Percentiles rank a stretch among this genome's conserved stretches.
Conservation (phyloP, 2,113 vertebrate genomes). For the Hyla sarda region DNA sequence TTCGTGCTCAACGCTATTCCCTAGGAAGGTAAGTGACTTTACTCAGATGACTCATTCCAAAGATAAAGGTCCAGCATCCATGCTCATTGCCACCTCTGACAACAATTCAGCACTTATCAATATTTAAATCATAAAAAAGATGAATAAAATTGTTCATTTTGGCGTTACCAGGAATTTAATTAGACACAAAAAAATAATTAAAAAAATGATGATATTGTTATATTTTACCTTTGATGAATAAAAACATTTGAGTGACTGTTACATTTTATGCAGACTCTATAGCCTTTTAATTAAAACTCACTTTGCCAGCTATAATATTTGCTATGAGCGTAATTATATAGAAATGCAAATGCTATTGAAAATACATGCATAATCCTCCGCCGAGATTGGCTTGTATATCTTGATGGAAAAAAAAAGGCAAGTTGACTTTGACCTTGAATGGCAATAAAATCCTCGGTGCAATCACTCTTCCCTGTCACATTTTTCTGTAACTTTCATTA, state of each 20-base stretch:
- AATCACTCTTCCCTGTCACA: slow-evolving; percentile 39
- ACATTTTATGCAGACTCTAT: neutral
- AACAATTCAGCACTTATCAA: neutral
- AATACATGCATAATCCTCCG: neutral
- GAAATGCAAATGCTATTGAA: slow-evolving; percentile 7
- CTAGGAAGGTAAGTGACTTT: too few species aligned
- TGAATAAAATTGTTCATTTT: neutral
- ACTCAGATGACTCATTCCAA: too few species aligned
- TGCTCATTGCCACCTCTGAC: neutral
- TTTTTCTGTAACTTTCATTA: slow-evolving; percentile 51
- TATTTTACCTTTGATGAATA: neutral
- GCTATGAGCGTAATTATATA: neutral
- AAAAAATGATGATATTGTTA: neutral
- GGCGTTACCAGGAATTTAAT: neutral
- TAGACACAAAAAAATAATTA: neutral
- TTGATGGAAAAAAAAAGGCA: neutral
- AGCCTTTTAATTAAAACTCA: slow-evolving; percentile 9
- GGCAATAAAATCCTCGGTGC: slow-evolving; percentile 12
- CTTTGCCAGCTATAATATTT: neutral
- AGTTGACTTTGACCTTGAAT: slow-evolving; percentile 45
- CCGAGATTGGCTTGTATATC: neutral
- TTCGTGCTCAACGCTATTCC: too few species aligned
- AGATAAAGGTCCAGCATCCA: neutral
- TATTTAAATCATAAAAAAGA: neutral
- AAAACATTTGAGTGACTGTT: neutral